A percentile compares a stretch with the other conserved stretches of the same genome.
phyloP scores from a whole-genome alignment of 2,888 invertebrate genomes.

The Drosophila tripunctata region DNA sequence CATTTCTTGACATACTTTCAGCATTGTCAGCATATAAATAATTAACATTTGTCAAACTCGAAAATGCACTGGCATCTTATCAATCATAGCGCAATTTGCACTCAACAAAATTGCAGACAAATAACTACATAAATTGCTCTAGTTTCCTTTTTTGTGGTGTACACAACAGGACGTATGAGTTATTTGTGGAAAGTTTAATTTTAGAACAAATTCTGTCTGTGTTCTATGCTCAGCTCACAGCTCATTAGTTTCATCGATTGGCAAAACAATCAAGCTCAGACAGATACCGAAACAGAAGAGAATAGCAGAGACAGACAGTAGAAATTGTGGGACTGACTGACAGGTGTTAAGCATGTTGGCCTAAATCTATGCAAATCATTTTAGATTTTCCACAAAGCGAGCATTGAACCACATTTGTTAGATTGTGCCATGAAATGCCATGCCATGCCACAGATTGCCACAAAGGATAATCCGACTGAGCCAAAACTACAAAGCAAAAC shows the following conservation, averaged over 20 bases:
- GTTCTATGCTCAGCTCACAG: constrained; percentile 39
- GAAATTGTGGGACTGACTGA: constrained; percentile 8
- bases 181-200: constrained; percentile 50
- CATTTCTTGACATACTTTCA: background rate
- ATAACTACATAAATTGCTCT: constrained; percentile 1
- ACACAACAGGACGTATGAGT: constrained; percentile 19
- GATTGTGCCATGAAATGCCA: no score
- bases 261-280: background rate
- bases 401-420: constrained; percentile 56
- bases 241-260: constrained; percentile 75
- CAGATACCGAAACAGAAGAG: background rate
- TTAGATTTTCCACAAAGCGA: constrained; percentile 25
- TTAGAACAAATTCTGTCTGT: constrained; percentile 42
- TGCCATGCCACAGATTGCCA: constrained; percentile 13
- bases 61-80: constrained; percentile 7
- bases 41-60: background rate
- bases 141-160: background rate
- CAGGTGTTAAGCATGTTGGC: constrained; percentile 18
- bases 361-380: constrained; percentile 58
- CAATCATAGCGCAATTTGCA: constrained; percentile 33
- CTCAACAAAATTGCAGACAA: constrained; percentile 34
- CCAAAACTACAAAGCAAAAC: constrained; percentile 37
- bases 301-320: background rate
- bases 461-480: constrained; percentile 8
- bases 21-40: background rate